Evolutionary conservation across 1,140 invertebrate species (phyloP), one percentile per base, ranked within the genome.

Genomic region (Drosophila oshimai): DNA sequence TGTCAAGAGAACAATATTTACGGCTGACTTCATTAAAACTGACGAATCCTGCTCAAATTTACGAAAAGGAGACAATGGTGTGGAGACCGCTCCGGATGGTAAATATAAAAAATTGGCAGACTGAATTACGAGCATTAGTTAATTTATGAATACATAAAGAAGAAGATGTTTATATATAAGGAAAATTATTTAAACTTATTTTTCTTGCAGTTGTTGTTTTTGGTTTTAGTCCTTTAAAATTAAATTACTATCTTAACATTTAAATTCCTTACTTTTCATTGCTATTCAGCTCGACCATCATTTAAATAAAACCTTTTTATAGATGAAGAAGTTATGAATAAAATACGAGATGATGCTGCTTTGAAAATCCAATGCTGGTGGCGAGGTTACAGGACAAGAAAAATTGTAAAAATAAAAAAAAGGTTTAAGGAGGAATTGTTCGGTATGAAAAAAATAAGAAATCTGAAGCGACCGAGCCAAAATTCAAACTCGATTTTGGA

Each of bases 321-420:
- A 81, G 76, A 72, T 12, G 15, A 29, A 10, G 65, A 72, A 33
- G 1, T 13, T n/a, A 9, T 39, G 3, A 44, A 62, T 15, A n/a
- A 5, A 3, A 4, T 42, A 4, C 64, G 69, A 1, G 6, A 78
- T 12, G 24, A 60, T 9, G 92, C 92, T 0, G 92, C 92, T 0
- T 70, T 57, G 6, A 78, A 67, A 15, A 92, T 94, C 47, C 93
- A 94, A 71, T 89, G 74, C 26, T 72, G 64, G 6, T 94, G 93
- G 92, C 86, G 92, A 41, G 90, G 89, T 0, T 92, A 92, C 64
- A 62, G 10, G 73, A 72, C 12, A 68, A 90, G 62, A 71, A 90
- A 91, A 64, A 55, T 74, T 33, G 34, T 90, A 0, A 81, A 90
- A 61, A 84, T 84, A 33, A 84, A 72, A 37, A 88, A 86, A 17